Conservation (phyloP, 2,888 invertebrate species). For the Drosophila pseudotalamancana region DNA sequence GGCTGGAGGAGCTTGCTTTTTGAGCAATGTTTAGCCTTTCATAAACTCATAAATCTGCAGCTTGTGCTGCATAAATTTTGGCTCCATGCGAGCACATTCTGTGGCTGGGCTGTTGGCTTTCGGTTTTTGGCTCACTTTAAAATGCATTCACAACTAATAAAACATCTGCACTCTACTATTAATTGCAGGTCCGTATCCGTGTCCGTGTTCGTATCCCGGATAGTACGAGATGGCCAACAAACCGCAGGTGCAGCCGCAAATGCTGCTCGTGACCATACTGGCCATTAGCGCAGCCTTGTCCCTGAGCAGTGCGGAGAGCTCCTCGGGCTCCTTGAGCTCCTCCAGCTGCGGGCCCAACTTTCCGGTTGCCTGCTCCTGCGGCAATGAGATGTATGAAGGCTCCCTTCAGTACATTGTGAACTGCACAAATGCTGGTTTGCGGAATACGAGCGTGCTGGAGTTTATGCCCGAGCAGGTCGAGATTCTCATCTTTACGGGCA, state of each 20-base stretch:
- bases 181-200: conserved; percentile 53
- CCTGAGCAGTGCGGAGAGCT: conserved; percentile 47
- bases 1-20: conserved; percentile 17
- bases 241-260: conserved; percentile 41
- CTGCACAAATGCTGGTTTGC: conserved; percentile 88
- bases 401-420: conserved; percentile 87
- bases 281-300: conserved; percentile 47
- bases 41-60: conserved; percentile 70
- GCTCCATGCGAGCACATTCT: conserved; percentile 19
- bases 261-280: conserved; percentile 46
- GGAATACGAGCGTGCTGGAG: conserved; percentile 86
- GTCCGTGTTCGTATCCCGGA: too few species aligned
- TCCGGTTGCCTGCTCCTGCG: conserved; percentile 86
- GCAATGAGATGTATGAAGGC: conserved; percentile 85
- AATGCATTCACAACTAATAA: conserved; percentile 64
- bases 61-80: conserved; percentile 68
- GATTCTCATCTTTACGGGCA: conserved; percentile 90
- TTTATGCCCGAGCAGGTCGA: conserved; percentile 88
- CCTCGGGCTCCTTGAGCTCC: conserved; percentile 62
- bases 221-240: conserved; percentile 47
- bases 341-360: conserved; percentile 85
- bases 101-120: conserved; percentile 18
- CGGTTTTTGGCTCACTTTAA: conserved; percentile 45
- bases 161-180: conserved; percentile 47
- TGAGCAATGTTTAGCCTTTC: conserved; percentile 43